These are phyloP conservation scores for Cephus rjabovi DNA, from an alignment of 2,888 invertebrate genomes.

Conservation along the genomic window DNA sequence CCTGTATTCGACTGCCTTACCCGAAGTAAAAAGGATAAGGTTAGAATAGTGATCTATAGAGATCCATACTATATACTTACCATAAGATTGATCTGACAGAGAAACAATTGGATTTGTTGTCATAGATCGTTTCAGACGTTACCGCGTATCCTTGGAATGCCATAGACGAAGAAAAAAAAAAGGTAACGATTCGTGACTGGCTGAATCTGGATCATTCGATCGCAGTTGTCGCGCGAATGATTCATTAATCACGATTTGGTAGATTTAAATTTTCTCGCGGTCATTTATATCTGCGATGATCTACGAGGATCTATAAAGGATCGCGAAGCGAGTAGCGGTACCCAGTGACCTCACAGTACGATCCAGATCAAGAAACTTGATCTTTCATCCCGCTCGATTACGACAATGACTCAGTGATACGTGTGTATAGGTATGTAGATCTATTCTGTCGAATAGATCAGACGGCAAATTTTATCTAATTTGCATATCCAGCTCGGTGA, in stretches of 20 bases:
- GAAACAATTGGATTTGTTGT: not conserved
- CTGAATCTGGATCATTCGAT: not conserved
- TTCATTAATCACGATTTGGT: not conserved
- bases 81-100: not conserved
- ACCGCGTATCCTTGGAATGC: not conserved
- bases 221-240: not conserved
- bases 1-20: not conserved
- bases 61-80: not conserved
- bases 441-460: not conserved
- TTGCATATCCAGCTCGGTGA: not conserved
- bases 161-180: not conserved
- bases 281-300: not conserved
- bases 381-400: not conserved
- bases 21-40: not conserved
- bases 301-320: conserved; percentile 1
- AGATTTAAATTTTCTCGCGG: not conserved
- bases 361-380: not conserved
- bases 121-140: not conserved
- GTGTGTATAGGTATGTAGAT: not conserved
- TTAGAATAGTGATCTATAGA: not conserved
- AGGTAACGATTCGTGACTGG: not conserved
- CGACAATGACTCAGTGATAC: not conserved
- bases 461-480: not conserved
- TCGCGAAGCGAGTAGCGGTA: conserved; percentile 17
- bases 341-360: conserved; percentile 5